Conservation (phyloP, 2,888 invertebrate genomes). For the Thecocarcelia acutangulata region DNA sequence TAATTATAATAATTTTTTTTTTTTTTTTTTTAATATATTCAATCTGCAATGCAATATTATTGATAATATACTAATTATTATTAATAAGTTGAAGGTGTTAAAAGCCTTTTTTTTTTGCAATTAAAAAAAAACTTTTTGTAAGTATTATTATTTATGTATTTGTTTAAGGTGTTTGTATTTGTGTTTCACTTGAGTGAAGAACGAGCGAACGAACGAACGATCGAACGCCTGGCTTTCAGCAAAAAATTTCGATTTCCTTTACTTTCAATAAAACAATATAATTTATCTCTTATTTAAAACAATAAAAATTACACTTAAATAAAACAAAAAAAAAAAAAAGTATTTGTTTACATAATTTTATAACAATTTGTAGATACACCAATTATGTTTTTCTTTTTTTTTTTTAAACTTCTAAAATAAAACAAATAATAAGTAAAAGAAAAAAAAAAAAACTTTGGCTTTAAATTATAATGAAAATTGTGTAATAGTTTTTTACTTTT, state of each 20-base stretch:
- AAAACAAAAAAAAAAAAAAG: conserved; percentile 36
- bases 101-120: conserved; percentile 35
- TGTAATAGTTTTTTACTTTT: conserved; percentile 14
- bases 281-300: conserved; percentile 42
- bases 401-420: conserved; percentile 37
- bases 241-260: conserved; percentile 5
- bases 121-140: conserved; percentile 44
- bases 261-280: conserved; percentile 11
- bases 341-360: conserved; percentile 5
- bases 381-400: conserved; percentile 26
- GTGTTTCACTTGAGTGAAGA: background rate
- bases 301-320: conserved; percentile 20
- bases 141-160: conserved; percentile 18
- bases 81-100: conserved; percentile 34
- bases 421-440: no score
- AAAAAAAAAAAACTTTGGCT: conserved; percentile 64
- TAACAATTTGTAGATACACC: conserved; percentile 41
- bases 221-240: conserved; percentile 49
- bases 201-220: conserved; percentile 7
- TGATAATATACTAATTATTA: conserved; percentile 46
- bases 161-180: conserved; percentile 1
- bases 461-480: conserved; percentile 52
- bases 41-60: conserved; percentile 54
- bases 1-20: conserved; percentile 53
- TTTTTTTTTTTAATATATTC: conserved; percentile 38